phyloP scores from a whole-genome alignment of 2,888 invertebrate genomes.

The Zelleria hepariella region DNA sequence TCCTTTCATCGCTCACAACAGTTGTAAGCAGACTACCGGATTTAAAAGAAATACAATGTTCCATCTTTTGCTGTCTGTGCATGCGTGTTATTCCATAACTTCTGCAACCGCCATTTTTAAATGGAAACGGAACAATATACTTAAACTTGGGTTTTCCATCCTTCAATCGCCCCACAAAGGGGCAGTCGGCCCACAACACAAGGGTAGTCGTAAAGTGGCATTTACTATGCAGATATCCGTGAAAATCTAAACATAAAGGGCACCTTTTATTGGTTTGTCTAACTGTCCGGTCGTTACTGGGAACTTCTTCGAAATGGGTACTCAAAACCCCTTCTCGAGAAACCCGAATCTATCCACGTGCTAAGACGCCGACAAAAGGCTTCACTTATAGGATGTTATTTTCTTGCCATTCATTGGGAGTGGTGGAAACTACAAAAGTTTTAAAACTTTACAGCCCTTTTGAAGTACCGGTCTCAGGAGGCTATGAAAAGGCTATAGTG shows the following conservation, averaged over 20 bases:
- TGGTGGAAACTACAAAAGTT: slow-evolving; percentile 52
- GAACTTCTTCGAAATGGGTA: slow-evolving; percentile 41
- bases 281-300: slow-evolving; percentile 23
- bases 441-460: slow-evolving; percentile 18
- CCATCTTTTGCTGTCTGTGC: slow-evolving; percentile 29
- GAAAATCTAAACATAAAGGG: slow-evolving; percentile 25
- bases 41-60: slow-evolving; percentile 33
- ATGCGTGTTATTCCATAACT: slow-evolving; percentile 30
- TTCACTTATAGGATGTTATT: slow-evolving; percentile 27
- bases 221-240: slow-evolving; percentile 26
- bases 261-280: slow-evolving; percentile 24
- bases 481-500: slow-evolving; percentile 37
- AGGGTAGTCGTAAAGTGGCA: slow-evolving; percentile 14
- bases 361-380: slow-evolving; percentile 47
- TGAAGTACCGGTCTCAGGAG: slow-evolving; percentile 7
- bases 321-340: slow-evolving; percentile 45
- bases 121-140: neutral
- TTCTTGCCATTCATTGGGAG: slow-evolving; percentile 43
- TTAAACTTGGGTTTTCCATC: neutral
- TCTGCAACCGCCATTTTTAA: slow-evolving; percentile 8
- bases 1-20: slow-evolving; percentile 18
- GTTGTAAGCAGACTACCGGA: slow-evolving; percentile 30
- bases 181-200: slow-evolving; percentile 20
- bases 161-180: neutral
- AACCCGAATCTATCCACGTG: slow-evolving; percentile 39